Evolutionary conservation across 2,888 invertebrate species (phyloP), one percentile per base, ranked within the genome.

Genomic region (Taenaris catops): DNA sequence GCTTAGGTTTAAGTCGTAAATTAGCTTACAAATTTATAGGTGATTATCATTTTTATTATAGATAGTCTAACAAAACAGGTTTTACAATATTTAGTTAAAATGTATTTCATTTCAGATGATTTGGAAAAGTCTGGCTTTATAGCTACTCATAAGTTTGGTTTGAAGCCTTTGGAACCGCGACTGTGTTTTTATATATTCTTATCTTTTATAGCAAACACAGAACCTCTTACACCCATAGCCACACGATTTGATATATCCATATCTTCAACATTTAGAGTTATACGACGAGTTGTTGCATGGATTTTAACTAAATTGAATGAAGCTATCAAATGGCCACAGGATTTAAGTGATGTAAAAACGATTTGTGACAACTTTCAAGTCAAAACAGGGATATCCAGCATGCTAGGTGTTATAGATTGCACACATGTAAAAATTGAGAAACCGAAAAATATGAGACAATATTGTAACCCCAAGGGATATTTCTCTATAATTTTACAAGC

Each of bases 141-240:
- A 49, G 72, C 74, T 33, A 58, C 63, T 20, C 72, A 74, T 37
- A 73, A 65, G 37, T 74, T 73, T 57, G 74, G 73, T 31, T 28
- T 67, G 19, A 75, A 71, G 39, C 73, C 74, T n/a, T 48, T 75
- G 34, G 71, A 69, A 49, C 66, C 73, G 9, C 72, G 65, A 47
- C 46, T 73, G 20, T 74, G 74, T 46, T 73, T 75, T 48, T 74
- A 66, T 34, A 74, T 75, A 41, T 75, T 75, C 49, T 47, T 75
- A 11, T 62, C 73, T 26, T 75, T 75, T 42, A 64, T 75, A 48
- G 58, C 70, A 2, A 70, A 53, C 29, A 66, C 66, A 17, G 74
- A 74, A 49, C 64, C 73, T 27, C 46, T 74, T 14, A 73, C 69
- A 23, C 72, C 74, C 35, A 74, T 75, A 32, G 73, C 74, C 23